phyloP scores from a whole-genome alignment of 2,888 invertebrate genomes.

The Oligia fasciuncula region DNA sequence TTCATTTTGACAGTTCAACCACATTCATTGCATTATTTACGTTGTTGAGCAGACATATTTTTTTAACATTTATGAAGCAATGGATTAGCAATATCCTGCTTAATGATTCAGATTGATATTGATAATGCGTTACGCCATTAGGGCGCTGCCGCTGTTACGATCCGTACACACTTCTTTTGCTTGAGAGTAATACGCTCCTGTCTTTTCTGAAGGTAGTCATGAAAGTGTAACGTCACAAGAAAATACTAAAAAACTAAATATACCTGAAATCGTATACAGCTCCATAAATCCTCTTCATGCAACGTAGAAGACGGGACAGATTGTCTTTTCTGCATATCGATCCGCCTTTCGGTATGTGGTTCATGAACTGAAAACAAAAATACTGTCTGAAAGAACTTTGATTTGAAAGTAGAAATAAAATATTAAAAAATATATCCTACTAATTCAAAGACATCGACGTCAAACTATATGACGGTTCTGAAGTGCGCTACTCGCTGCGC shows the following conservation, averaged over 20 bases:
- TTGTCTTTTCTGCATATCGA: conserved; percentile 96
- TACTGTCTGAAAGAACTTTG: neutral
- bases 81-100: no score
- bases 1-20: no score
- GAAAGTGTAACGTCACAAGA: neutral
- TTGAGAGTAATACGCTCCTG: neutral
- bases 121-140: no score
- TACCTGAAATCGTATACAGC: conserved; percentile 96
- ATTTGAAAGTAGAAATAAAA: neutral
- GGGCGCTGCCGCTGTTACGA: neutral
- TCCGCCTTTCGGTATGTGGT: conserved; percentile 95
- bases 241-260: conserved; percentile 4
- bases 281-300: conserved; percentile 95
- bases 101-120: no score
- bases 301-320: conserved; percentile 93
- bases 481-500: no score
- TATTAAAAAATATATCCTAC: neutral
- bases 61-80: no score
- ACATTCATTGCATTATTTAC: no score
- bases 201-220: neutral
- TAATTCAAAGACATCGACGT: neutral
- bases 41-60: no score
- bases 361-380: conserved; percentile 91
- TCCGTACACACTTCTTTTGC: neutral
- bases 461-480: no score